Percentiles rank a stretch among this genome's conserved stretches.
Conservation (phyloP, 2,888 invertebrate genomes). For the Synergus japonicus region DNA sequence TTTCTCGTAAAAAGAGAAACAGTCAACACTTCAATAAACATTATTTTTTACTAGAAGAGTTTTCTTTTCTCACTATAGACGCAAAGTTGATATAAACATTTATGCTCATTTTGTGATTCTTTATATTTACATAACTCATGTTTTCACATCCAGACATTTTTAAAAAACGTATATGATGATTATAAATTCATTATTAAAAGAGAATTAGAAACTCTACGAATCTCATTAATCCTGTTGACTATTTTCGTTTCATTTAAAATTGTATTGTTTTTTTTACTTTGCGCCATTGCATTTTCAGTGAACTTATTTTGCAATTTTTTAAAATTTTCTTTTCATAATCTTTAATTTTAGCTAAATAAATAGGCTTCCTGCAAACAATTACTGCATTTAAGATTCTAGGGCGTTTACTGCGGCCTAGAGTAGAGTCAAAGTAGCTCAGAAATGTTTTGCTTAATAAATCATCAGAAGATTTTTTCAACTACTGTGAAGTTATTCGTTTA, state of each 20-base stretch:
- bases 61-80: not conserved
- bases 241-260: not conserved
- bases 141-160: constrained; percentile 26
- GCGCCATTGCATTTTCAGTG: not conserved
- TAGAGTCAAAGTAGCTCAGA: not conserved
- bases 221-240: not conserved
- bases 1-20: constrained; percentile 12
- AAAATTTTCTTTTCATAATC: not conserved
- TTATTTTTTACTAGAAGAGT: not conserved
- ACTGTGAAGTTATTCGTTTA: constrained; percentile 16
- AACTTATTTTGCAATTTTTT: not conserved
- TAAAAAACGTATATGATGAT: not conserved
- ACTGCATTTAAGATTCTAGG: not conserved
- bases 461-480: not conserved
- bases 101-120: constrained; percentile 1
- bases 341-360: not conserved
- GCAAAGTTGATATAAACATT: constrained; percentile 1
- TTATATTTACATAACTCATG: constrained; percentile 9
- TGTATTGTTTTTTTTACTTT: not conserved
- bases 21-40: not conserved
- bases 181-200: constrained; percentile 27
- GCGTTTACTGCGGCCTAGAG: not conserved
- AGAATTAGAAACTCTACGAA: not conserved
- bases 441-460: not conserved
- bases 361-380: not conserved